Evolutionary conservation across 2,888 invertebrate genomes (phyloP).

Genomic region (Chrysina gloriosa): DNA sequence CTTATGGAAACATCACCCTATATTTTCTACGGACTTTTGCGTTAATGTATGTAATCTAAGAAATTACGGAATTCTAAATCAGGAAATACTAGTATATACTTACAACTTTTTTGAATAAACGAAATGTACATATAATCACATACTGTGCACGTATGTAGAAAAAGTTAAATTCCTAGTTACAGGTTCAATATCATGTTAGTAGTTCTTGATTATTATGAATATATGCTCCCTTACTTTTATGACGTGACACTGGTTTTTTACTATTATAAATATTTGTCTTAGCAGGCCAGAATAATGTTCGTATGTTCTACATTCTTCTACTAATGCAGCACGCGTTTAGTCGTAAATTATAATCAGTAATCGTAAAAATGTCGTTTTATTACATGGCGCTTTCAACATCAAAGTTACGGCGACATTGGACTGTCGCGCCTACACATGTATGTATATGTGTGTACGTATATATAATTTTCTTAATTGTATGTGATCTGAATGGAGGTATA

Average conservation of each 20-base stretch:
- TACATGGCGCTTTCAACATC: neutral
- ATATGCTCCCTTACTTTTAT: neutral
- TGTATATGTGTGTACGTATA: too few relatives aligned
- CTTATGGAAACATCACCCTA: too few relatives aligned
- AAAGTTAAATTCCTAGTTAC: too few relatives aligned
- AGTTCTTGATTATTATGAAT: slow-evolving; percentile 7
- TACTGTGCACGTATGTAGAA: too few relatives aligned
- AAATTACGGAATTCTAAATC: too few relatives aligned
- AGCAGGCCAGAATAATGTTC: neutral
- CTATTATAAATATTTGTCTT: slow-evolving; percentile 16
- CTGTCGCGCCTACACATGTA: neutral
- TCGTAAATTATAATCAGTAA: neutral
- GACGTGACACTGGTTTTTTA: slow-evolving; percentile 8
- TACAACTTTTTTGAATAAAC: too few relatives aligned
- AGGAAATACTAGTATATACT: too few relatives aligned
- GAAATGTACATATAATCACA: too few relatives aligned
- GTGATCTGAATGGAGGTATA: too few relatives aligned
- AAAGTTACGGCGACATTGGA: neutral
- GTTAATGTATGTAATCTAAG: too few relatives aligned
- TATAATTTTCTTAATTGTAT: neutral
- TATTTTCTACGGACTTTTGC: too few relatives aligned
- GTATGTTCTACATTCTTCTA: neutral
- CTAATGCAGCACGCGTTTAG: neutral
- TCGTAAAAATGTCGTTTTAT: slow-evolving; percentile 9
- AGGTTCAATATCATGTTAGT: too few relatives aligned